Base-by-base conservation (phyloP, 2,888 invertebrate species). In the Catocala nupta region DNA sequence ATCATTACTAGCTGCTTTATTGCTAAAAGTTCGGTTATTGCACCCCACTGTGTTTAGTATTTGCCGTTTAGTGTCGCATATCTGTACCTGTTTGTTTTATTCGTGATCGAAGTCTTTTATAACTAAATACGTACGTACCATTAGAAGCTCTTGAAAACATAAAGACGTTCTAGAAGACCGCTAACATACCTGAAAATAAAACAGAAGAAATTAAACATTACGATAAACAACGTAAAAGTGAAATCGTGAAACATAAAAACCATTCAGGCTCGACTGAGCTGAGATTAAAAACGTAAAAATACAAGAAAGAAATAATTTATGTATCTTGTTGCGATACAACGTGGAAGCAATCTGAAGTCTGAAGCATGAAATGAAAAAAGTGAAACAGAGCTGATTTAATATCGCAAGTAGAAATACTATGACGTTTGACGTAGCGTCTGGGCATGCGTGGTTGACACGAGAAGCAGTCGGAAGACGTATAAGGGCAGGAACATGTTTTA, bases 381-480 rank as follows among this genome's bases (percentile, higher is more conserved):
- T 63, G 36, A 62, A 66, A 45, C 47, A 49, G 63, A 77, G 58
- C 45, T 45, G 9, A 55, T 57, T 44, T 55, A 61, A 73, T 59
- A 62, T 55, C 39, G 43, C 55, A 76, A 52, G 44, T 53, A 51
- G 50, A 59, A 69, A 68, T 49, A 60, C 43, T 52, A 55, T 44
- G 56, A 59, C 59, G 67, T 54, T 63, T 50, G 25, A 58, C 49
- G 55, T 52, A 34, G 47, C 25, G 25, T 45, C 36, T 39, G 53
- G 44, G 49, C 53, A 59, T 10, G 59, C 44, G 42, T 45, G 59
- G 43, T 39, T 12, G 58, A 72, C 77, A 75, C 77, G 78, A 82
- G 77, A 74, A 78, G 73, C 69, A 70, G 67, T 57, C 65, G 48
- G 86, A 85, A 83, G 80, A 66, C 84, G 1, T 78, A 84, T 65